Conservation (phyloP, 1,140 invertebrate genomes). For the Papilio glaucus region DNA sequence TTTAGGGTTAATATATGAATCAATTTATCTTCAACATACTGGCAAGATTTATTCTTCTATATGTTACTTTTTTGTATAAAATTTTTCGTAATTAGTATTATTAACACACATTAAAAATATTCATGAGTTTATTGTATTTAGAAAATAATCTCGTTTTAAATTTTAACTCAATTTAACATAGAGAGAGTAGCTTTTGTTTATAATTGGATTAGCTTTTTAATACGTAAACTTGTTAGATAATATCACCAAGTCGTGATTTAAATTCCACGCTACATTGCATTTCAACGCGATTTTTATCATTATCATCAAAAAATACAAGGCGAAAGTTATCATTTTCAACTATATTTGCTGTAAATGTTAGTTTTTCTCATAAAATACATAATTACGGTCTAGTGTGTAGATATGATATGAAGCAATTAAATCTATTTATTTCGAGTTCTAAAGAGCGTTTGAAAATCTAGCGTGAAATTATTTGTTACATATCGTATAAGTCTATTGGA, state of each 20-base stretch:
- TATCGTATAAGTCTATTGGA: background rate
- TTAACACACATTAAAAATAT: no score
- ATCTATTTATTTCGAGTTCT: background rate
- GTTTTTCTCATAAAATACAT: background rate
- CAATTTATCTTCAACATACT: no score
- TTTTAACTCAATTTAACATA: background rate
- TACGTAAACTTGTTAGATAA: background rate
- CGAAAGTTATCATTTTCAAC: conserved; percentile 1
- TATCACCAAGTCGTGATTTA: background rate
- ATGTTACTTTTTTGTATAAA: no score
- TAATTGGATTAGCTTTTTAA: background rate
- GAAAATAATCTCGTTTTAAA: background rate
- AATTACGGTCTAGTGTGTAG: no score
- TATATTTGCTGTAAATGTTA: background rate
- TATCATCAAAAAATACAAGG: background rate
- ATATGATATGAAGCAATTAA: background rate
- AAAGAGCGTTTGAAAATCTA: background rate
- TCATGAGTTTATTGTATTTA: background rate
- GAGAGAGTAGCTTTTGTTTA: conserved; percentile 1
- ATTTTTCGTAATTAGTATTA: no score
- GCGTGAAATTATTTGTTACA: background rate
- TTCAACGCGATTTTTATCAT: background rate
- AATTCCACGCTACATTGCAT: conserved; percentile 9
- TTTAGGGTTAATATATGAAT: no score
- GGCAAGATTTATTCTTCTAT: no score